These are phyloP conservation scores for Acanthacorydalis orientalis DNA, from an alignment of 2,888 invertebrate genomes.

Conservation along the genomic window DNA sequence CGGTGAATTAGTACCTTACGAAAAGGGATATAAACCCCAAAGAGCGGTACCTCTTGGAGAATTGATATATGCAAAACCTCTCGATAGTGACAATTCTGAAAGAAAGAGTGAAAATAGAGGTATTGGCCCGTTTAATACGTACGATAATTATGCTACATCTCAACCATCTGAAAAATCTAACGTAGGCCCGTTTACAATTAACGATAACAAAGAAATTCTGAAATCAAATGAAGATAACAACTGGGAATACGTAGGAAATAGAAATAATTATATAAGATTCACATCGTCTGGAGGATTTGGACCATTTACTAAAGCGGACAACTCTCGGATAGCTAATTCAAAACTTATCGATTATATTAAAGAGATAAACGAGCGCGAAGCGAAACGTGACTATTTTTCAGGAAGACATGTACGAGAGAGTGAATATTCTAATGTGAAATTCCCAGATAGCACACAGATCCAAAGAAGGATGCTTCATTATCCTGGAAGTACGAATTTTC, in stretches of 20 bases:
- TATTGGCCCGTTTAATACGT: slow-evolving; percentile 42
- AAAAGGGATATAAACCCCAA: slow-evolving; percentile 47
- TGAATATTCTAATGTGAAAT: slow-evolving; percentile 28
- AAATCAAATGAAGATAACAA: slow-evolving; percentile 10
- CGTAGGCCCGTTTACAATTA: slow-evolving; percentile 40
- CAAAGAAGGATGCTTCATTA: slow-evolving; percentile 57
- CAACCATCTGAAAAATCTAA: slow-evolving; percentile 20
- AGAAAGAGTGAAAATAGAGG: slow-evolving; percentile 15
- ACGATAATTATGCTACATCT: slow-evolving; percentile 35
- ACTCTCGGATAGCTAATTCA: slow-evolving; percentile 36
- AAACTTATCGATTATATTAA: slow-evolving; percentile 48
- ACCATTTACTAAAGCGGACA: slow-evolving; percentile 45
- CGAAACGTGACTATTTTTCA: slow-evolving; percentile 40
- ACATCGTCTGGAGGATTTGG: slow-evolving; percentile 31
- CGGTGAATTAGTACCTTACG: slow-evolving; percentile 60
- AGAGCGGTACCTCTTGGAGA: slow-evolving; percentile 41
- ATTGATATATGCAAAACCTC: slow-evolving; percentile 27
- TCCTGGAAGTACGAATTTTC: slow-evolving; percentile 42
- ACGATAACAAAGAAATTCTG: slow-evolving; percentile 27
- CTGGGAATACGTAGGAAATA: slow-evolving; percentile 11
- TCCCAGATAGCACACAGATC: slow-evolving; percentile 32
- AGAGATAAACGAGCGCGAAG: slow-evolving; percentile 47
- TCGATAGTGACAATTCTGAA: slow-evolving; percentile 9
- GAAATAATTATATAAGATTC: slow-evolving; percentile 14
- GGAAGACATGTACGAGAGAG: slow-evolving; percentile 31